A percentile compares a stretch with the other conserved stretches of the same genome.
phyloP scores from a whole-genome alignment of 1,140 invertebrate genomes.

The Calycopis cecrops region DNA sequence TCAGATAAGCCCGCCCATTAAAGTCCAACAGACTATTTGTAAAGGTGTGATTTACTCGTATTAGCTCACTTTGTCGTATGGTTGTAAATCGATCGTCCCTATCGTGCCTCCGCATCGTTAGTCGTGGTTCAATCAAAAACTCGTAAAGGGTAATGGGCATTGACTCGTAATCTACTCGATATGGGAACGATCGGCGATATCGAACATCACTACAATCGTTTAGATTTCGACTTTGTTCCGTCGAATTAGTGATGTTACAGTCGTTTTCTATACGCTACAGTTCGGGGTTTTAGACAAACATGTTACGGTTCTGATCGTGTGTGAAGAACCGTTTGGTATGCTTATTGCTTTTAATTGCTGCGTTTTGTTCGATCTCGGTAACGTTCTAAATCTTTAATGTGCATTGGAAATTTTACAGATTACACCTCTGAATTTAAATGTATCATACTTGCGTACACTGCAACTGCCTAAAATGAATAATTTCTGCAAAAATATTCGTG shows the following conservation, averaged over 20 bases:
- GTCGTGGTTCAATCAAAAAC: constrained; percentile 56
- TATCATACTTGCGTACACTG: too few species aligned
- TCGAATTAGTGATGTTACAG: background rate
- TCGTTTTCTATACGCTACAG: background rate
- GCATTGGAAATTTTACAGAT: too few species aligned
- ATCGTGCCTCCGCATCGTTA: constrained; percentile 60
- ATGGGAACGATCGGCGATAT: constrained; percentile 57
- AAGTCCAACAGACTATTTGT: constrained; percentile 32
- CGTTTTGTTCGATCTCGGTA: constrained; percentile 22
- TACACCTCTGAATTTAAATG: too few species aligned
- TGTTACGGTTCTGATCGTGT: constrained; percentile 47
- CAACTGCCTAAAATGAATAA: background rate
- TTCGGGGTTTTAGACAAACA: constrained; percentile 46
- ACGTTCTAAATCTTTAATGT: too few species aligned
- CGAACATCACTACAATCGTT: constrained; percentile 32
- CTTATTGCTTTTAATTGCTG: constrained; percentile 35
- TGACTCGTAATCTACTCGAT: constrained; percentile 55
- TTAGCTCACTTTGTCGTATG: constrained; percentile 32
- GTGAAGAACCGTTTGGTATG: constrained; percentile 48
- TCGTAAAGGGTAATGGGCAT: constrained; percentile 54
- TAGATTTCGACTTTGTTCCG: constrained; percentile 22
- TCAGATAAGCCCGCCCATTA: constrained; percentile 19
- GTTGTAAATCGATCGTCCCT: constrained; percentile 51
- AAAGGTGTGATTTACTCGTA: constrained; percentile 43
- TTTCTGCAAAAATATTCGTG: too few species aligned